Evolutionary conservation across 2,888 invertebrate species (phyloP).

Genomic region (Acleris holmiana): DNA sequence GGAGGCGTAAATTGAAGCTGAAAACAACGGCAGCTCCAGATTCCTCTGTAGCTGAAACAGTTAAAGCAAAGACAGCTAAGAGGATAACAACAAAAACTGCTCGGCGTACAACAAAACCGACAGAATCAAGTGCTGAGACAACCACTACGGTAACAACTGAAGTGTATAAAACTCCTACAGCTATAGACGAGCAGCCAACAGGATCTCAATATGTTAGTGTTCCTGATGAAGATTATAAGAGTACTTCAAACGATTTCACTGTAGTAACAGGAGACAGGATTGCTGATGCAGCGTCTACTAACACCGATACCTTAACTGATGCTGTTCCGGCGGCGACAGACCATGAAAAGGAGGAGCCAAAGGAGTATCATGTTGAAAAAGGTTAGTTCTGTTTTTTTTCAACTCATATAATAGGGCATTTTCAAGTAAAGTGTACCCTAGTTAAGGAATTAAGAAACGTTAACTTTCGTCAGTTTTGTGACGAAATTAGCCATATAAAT

Average conservation of each 20-base stretch:
- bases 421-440: too few species aligned
- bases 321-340: constrained; percentile 63
- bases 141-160: background rate
- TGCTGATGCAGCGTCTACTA: constrained; percentile 43
- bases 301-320: constrained; percentile 52
- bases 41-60: constrained; percentile 51
- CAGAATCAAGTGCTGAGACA: background rate
- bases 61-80: constrained; percentile 34
- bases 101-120: background rate
- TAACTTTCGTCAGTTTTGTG: too few species aligned
- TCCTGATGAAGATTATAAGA: constrained; percentile 3
- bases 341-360: constrained; percentile 54
- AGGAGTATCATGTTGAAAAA: constrained; percentile 59
- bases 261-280: constrained; percentile 21
- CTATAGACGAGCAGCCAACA: background rate
- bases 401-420: too few species aligned
- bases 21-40: constrained; percentile 46
- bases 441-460: too few species aligned
- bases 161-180: background rate
- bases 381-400: constrained; percentile 43
- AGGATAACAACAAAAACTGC: constrained; percentile 2
- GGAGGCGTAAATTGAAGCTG: constrained; percentile 50
- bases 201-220: background rate
- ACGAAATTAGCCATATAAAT: too few species aligned
- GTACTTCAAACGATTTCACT: background rate